Conservation (phyloP, 2,888 invertebrate genomes). For the Camponotus fellah region DNA sequence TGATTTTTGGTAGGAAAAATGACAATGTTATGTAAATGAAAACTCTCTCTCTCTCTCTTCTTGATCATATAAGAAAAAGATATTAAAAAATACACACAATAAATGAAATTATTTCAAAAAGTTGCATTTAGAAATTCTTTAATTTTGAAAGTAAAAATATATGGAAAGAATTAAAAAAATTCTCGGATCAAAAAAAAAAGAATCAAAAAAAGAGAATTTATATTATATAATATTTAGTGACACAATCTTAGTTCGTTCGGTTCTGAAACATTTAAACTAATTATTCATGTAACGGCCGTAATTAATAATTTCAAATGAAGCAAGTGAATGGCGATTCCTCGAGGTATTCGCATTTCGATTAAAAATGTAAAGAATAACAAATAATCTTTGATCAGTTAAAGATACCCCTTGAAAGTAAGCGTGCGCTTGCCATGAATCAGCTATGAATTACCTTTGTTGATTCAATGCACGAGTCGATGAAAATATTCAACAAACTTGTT, state of each 20-base stretch:
- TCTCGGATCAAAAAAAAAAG: not conserved
- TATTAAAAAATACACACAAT: no score
- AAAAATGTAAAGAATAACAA: slow-evolving; percentile 1
- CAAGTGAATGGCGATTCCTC: not conserved
- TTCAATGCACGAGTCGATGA: not conserved
- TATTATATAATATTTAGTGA: not conserved
- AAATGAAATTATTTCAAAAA: no score
- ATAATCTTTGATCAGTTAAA: slow-evolving; percentile 2
- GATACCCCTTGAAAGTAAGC: not conserved
- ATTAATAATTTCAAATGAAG: not conserved
- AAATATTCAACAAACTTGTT: slow-evolving; percentile 31
- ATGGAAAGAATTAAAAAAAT: not conserved
- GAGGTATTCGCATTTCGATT: not conserved
- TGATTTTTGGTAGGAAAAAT: no score
- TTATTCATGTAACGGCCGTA: not conserved
- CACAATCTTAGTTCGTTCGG: not conserved
- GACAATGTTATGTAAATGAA: no score
- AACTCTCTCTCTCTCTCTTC: no score
- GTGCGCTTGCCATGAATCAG: not conserved
- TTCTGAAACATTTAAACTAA: slow-evolving; percentile 1
- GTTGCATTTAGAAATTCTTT: no score
- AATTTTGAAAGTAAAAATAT: no score
- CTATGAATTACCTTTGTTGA: not conserved
- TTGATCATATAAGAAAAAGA: no score
- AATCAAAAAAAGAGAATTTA: not conserved